Conservation (phyloP, 2,888 invertebrate genomes). For the Neoitamus cyanurus region DNA sequence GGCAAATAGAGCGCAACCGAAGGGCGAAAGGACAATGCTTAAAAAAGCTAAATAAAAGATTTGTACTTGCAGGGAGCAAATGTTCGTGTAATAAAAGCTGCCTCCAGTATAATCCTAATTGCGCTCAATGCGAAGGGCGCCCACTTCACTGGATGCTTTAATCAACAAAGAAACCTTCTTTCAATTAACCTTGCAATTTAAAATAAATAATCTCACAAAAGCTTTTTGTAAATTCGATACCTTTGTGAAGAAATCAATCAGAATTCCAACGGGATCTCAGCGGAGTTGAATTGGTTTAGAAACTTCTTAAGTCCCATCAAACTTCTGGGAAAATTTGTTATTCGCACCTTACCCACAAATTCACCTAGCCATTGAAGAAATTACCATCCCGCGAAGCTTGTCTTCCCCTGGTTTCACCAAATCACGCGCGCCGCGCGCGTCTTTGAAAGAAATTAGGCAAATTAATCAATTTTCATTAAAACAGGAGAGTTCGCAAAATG, state of each 20-base stretch:
- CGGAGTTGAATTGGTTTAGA: background rate
- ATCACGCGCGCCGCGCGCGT: background rate
- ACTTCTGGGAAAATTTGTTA: background rate
- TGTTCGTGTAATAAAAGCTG: background rate
- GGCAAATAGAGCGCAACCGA: background rate
- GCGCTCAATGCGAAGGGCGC: background rate
- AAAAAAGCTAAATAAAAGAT: background rate
- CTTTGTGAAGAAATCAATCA: background rate
- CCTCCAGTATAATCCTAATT: background rate
- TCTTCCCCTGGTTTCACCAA: background rate
- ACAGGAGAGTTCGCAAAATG: conserved; percentile 3
- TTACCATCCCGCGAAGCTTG: background rate
- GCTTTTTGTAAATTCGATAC: background rate
- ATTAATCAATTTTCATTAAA: conserved; percentile 34
- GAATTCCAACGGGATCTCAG: background rate
- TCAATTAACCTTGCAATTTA: background rate
- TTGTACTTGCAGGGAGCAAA: background rate
- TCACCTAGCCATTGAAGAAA: background rate
- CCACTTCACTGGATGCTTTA: background rate
- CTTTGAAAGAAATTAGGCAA: conserved; percentile 5
- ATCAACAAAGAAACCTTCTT: background rate
- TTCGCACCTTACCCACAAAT: background rate
- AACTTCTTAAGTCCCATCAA: background rate
- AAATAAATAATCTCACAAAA: background rate
- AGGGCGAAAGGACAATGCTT: background rate